Percentiles rank a stretch among this genome's conserved stretches.
Conservation (phyloP, 2,797 vertebrate genomes). For the Thripadectes ignobilis region DNA sequence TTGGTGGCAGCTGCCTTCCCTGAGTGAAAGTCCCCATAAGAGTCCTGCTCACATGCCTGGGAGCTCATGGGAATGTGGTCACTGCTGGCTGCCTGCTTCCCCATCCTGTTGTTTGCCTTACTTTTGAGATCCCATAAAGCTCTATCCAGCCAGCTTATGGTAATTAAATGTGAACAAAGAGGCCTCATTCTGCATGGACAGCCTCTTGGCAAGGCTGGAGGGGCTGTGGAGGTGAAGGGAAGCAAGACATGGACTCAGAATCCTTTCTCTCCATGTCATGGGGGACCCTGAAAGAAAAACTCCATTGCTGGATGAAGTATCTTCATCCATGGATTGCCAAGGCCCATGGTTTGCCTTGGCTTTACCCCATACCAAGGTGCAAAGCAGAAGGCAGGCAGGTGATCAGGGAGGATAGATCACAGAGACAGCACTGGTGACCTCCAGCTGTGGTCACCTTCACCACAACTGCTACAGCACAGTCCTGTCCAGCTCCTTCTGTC, state of each 20-base stretch:
- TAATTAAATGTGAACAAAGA: not conserved
- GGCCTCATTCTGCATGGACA: not conserved
- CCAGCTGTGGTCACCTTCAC: not conserved
- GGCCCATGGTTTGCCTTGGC: not conserved
- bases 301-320: not conserved
- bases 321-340: not conserved
- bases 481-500: not conserved
- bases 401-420: not conserved
- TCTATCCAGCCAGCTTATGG: not conserved
- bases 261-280: not conserved
- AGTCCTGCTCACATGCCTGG: accelerated
- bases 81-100: not conserved
- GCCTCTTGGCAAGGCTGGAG: not conserved
- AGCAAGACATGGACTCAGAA: not conserved
- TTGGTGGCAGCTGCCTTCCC: not conserved
- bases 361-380: not conserved
- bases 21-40: accelerated
- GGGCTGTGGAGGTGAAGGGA: not conserved
- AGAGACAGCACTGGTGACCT: not conserved
- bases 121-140: not conserved
- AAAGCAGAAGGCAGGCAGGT: not conserved
- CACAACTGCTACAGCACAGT: not conserved
- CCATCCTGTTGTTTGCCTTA: not conserved
- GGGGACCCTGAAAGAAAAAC: not conserved
- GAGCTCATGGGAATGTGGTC: accelerated